phyloP scores from a whole-genome alignment of 2,113 vertebrate genomes.

The Fukomys damarensis region DNA sequence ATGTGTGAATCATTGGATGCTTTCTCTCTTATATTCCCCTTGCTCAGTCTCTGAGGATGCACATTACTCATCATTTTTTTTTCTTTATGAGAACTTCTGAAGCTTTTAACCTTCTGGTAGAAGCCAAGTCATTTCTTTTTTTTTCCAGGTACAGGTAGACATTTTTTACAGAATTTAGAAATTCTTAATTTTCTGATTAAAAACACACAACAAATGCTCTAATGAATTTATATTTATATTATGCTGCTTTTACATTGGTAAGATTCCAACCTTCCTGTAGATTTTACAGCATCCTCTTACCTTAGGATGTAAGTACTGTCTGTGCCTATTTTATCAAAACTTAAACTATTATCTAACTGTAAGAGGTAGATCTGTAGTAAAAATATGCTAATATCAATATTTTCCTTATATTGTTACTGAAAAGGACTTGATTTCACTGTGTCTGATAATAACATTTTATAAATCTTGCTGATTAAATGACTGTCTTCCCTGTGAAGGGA shows the following conservation, averaged over 20 bases:
- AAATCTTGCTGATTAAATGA: background rate
- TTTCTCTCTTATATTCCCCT: background rate
- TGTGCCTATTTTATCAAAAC: background rate
- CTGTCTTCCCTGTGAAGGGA: background rate
- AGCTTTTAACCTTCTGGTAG: background rate
- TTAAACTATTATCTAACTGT: background rate
- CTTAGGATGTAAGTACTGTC: background rate
- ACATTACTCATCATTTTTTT: background rate
- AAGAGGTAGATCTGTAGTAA: background rate
- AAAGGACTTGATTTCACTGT: background rate
- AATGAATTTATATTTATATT: background rate
- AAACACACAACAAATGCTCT: background rate
- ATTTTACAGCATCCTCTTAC: background rate
- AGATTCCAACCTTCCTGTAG: background rate
- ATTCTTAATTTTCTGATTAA: constrained; percentile 21
- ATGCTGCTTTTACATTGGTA: background rate
- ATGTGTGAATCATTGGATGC: background rate
- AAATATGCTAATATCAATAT: background rate
- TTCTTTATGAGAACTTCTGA: background rate
- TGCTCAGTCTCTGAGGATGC: background rate
- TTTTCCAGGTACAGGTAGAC: background rate
- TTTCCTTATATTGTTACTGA: background rate
- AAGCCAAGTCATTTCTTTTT: background rate
- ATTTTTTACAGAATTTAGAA: background rate
- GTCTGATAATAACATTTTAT: background rate